phyloP scores from a whole-genome alignment of 2,888 invertebrate species.

The Pachymerium ferrugineum region DNA sequence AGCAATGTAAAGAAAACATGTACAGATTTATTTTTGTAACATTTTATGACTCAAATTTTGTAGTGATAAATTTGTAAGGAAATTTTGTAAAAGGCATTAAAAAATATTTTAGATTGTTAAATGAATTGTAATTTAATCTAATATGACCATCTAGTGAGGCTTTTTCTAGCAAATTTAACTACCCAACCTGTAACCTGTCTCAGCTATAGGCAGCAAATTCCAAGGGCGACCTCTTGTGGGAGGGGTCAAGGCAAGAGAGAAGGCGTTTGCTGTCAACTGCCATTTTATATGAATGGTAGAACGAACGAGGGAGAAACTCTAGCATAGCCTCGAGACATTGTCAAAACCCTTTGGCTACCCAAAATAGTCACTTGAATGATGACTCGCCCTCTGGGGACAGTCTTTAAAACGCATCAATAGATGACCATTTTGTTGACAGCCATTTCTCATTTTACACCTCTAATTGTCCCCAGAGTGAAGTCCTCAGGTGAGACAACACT shows the following conservation, averaged over 20 bases:
- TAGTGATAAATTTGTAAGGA: too few relatives aligned
- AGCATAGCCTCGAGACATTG: not conserved
- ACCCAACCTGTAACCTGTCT: slow-evolving; percentile 8
- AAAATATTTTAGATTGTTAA: too few relatives aligned
- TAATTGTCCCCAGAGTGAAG: slow-evolving; percentile 1
- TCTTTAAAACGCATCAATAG: not conserved
- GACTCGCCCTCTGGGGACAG: not conserved
- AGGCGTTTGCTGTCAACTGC: slow-evolving; percentile 13
- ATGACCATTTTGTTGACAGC: not conserved
- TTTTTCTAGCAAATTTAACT: not conserved
- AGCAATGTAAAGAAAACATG: too few relatives aligned
- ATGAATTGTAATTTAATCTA: not conserved
- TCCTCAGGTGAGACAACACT: not conserved
- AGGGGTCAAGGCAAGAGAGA: slow-evolving; percentile 1
- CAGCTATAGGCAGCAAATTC: slow-evolving; percentile 3
- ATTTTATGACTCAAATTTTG: too few relatives aligned
- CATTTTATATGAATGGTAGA: slow-evolving; percentile 8
- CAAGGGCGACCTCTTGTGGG: not conserved
- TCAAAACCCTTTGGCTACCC: not conserved
- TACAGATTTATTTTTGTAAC: too few relatives aligned
- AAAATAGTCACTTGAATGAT: not conserved
- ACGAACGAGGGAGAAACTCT: not conserved
- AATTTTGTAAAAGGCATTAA: too few relatives aligned
- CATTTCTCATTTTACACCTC: not conserved
- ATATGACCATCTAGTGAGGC: not conserved